phyloP scores from a whole-genome alignment of 2,888 invertebrate genomes.

The Chalcosyrphus nemorum region DNA sequence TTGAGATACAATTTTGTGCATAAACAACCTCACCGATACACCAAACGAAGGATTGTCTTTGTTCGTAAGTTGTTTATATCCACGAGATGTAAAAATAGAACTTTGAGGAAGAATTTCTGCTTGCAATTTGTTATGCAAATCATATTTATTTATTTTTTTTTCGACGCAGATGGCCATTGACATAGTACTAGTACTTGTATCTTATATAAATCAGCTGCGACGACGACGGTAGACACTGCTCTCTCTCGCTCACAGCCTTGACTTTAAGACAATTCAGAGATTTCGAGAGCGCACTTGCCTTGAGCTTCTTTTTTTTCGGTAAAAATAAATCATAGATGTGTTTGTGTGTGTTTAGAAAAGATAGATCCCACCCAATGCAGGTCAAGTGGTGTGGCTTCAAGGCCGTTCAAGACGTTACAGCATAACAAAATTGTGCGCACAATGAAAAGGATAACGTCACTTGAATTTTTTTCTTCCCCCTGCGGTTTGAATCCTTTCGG shows the following conservation, averaged over 20 bases:
- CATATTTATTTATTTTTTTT: not conserved
- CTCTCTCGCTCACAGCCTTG: slow-evolving; percentile 35
- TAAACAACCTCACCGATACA: not conserved
- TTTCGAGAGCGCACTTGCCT: slow-evolving; percentile 41
- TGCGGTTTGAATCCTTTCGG: no score
- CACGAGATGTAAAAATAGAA: slow-evolving; percentile 2
- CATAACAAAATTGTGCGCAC: not conserved
- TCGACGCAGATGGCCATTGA: slow-evolving; percentile 9
- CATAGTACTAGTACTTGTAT: not conserved
- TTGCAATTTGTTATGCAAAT: slow-evolving; percentile 24
- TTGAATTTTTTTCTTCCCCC: not conserved
- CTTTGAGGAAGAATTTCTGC: slow-evolving; percentile 36
- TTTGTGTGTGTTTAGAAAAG: not conserved
- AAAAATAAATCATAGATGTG: slow-evolving; percentile 7
- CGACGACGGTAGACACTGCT: not conserved
- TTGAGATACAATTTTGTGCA: not conserved
- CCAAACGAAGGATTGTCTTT: no score
- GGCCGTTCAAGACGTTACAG: not conserved
- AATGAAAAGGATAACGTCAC: not conserved
- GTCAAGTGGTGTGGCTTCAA: slow-evolving; percentile 9
- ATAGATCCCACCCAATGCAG: not conserved
- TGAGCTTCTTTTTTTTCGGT: slow-evolving; percentile 25
- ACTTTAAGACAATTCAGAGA: slow-evolving; percentile 46
- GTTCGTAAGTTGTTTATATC: not conserved
- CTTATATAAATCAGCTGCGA: slow-evolving; percentile 1